Conservation (phyloP, 2,797 vertebrate species). For the Coendou prehensilis region DNA sequence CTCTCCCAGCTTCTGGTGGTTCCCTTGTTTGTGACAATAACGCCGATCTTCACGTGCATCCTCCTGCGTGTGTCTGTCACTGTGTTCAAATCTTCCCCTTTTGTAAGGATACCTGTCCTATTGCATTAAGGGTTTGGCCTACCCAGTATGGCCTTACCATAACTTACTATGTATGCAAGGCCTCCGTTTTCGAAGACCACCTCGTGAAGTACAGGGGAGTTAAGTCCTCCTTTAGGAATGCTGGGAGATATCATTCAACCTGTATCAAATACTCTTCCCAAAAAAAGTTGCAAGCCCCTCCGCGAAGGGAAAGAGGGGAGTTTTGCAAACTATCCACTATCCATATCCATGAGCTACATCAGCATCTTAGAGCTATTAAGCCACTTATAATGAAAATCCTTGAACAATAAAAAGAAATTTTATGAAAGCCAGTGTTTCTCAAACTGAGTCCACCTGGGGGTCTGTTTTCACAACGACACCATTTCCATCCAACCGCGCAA, state of each 20-base stretch:
- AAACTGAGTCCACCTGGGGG: neutral
- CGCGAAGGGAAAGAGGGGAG: neutral
- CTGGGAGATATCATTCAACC: neutral
- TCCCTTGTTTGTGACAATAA: too few relatives aligned
- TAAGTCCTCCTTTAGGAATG: neutral
- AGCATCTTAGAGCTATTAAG: neutral
- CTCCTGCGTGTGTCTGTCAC: neutral
- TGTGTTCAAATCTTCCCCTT: neutral
- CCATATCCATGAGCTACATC: neutral
- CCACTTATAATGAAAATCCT: neutral
- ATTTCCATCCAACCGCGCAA: neutral
- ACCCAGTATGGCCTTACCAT: neutral
- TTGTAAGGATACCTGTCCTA: neutral
- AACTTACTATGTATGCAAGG: neutral
- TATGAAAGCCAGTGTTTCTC: neutral
- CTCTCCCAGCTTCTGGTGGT: neutral
- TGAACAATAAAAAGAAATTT: neutral
- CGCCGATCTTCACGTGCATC: neutral
- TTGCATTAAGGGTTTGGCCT: neutral
- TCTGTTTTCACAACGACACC: neutral
- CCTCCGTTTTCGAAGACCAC: neutral
- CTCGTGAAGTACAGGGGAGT: neutral
- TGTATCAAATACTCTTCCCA: slow-evolving; percentile 13
- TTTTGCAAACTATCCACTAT: neutral
- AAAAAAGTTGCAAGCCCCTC: neutral